phyloP scores from a whole-genome alignment of 2,797 vertebrate genomes.

The Thripadectes ignobilis region DNA sequence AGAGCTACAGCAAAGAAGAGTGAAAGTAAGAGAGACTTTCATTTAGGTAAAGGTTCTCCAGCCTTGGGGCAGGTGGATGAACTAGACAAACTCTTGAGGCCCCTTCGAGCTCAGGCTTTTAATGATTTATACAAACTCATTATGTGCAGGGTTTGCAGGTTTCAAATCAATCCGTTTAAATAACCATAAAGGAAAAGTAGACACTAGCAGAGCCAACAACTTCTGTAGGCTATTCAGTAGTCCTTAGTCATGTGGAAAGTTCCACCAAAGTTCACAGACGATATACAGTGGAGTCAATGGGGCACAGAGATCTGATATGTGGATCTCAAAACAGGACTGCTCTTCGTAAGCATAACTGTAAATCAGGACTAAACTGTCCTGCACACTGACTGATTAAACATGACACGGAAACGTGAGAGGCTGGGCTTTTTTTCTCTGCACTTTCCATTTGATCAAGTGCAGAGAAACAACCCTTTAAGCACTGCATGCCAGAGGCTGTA shows the following conservation, averaged over 20 bases:
- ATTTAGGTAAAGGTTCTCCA: neutral
- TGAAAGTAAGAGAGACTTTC: neutral
- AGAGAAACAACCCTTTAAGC: constrained; percentile 43
- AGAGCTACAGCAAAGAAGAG: neutral
- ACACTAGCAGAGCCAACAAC: constrained; percentile 54
- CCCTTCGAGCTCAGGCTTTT: neutral
- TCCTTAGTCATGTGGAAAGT: constrained; percentile 67
- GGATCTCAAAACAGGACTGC: constrained; percentile 63
- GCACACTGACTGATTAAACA: constrained; percentile 54
- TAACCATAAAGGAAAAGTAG: constrained; percentile 55
- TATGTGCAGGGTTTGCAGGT: constrained; percentile 53
- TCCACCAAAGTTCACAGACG: constrained; percentile 63
- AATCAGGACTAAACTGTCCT: constrained; percentile 51
- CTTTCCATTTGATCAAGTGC: constrained; percentile 45
- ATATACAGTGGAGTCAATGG: constrained; percentile 63
- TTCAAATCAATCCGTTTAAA: constrained; percentile 58
- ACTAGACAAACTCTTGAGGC: constrained; percentile 8
- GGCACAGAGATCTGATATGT: constrained; percentile 63
- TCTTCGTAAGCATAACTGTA: constrained; percentile 62
- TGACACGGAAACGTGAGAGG: constrained; percentile 53
- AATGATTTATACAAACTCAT: constrained; percentile 22
- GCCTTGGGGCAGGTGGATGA: constrained; percentile 11
- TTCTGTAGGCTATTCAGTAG: constrained; percentile 61
- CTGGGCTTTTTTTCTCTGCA: neutral
- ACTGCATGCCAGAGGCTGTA: constrained; percentile 30